Conservation (phyloP, 2,797 vertebrate species). For the Phataginus tetradactyla region DNA sequence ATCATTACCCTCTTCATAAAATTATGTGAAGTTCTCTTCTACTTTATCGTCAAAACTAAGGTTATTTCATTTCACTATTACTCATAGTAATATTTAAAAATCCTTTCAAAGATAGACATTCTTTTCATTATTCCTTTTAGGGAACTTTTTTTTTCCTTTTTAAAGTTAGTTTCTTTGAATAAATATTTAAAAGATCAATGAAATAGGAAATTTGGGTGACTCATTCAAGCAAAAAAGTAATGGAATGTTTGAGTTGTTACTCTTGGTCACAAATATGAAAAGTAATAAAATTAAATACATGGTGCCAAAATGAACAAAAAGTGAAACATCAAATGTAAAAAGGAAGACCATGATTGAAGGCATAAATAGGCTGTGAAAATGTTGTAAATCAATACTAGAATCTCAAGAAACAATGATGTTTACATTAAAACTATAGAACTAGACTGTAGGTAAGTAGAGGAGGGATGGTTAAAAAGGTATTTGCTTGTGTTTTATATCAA, state of each 20-base stretch:
- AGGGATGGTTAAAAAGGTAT: neutral
- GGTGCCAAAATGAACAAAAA: conserved; percentile 20
- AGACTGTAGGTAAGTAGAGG: neutral
- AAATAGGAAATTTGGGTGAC: neutral
- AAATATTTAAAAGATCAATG: neutral
- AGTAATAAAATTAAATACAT: neutral
- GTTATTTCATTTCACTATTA: neutral
- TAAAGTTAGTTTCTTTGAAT: neutral
- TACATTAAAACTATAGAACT: neutral
- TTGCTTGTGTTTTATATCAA: neutral
- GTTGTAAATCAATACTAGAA: neutral
- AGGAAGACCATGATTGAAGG: neutral
- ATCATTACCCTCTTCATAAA: neutral
- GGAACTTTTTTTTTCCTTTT: neutral
- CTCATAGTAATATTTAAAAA: neutral
- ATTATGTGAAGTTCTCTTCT: neutral
- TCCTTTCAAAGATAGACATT: neutral
- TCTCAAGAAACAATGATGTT: neutral
- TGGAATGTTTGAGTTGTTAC: neutral
- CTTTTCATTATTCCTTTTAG: neutral
- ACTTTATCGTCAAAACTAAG: neutral
- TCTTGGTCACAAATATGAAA: conserved; percentile 10
- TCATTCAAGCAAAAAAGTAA: neutral
- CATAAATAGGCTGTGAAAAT: neutral
- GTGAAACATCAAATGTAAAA: neutral